These are phyloP conservation scores for Ceyx erithaca DNA, from an alignment of 2,797 vertebrate genomes.

Conservation along the genomic window DNA sequence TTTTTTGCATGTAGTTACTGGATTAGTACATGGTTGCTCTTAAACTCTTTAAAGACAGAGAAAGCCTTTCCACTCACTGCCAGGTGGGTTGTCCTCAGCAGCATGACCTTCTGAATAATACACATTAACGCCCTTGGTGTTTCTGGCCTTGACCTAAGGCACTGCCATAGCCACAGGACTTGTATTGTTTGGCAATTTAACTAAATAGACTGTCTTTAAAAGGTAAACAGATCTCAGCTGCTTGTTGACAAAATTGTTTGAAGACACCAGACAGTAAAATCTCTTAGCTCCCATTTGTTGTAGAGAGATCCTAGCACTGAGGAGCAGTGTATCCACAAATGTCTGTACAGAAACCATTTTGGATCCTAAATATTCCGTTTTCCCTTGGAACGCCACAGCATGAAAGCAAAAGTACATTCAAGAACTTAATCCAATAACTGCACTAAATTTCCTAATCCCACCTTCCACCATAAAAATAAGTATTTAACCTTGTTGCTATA, in stretches of 20 bases:
- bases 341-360: not conserved
- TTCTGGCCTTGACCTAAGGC: not conserved
- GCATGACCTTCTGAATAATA: not conserved
- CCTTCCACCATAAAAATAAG: not conserved
- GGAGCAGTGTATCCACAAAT: not conserved
- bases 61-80: not conserved
- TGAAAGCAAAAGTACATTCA: not conserved
- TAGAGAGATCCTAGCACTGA: not conserved
- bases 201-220: conserved; percentile 13
- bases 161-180: not conserved
- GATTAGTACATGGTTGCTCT: not conserved
- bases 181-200: not conserved
- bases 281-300: not conserved
- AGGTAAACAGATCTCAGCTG: conserved; percentile 8
- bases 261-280: not conserved
- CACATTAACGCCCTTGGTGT: not conserved
- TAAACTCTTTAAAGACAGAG: not conserved
- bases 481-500: not conserved
- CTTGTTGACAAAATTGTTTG: conserved; percentile 12
- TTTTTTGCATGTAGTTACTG: not conserved
- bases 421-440: not conserved
- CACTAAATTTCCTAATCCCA: not conserved
- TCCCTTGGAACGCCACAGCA: not conserved
- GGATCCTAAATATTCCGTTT: not conserved
- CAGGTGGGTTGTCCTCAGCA: not conserved